Evolutionary conservation across 2,113 vertebrate species (phyloP).

Genomic region (Percopsis transmontana): DNA sequence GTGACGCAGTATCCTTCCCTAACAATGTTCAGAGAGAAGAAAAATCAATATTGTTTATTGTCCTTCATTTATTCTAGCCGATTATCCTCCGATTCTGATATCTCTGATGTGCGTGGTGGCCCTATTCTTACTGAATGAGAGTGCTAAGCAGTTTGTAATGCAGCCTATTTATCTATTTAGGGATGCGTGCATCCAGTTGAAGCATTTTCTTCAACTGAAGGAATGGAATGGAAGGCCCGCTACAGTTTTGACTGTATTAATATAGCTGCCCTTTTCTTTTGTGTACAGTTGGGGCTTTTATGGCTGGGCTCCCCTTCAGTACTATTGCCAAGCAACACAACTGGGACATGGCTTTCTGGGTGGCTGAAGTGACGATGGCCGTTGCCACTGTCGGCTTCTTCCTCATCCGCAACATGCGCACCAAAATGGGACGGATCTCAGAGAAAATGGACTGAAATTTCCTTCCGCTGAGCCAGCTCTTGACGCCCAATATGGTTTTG

Average conservation of each 20-base stretch:
- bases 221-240: too few species aligned
- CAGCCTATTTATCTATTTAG: background rate
- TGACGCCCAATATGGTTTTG: background rate
- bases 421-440: constrained; percentile 88
- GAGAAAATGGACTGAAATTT: constrained; percentile 87
- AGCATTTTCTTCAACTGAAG: too few species aligned
- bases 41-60: too few species aligned
- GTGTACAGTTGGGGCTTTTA: constrained; percentile 90
- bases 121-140: too few species aligned
- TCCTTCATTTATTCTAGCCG: too few species aligned
- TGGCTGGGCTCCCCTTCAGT: constrained; percentile 95
- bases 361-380: constrained; percentile 84
- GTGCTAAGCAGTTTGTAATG: too few species aligned
- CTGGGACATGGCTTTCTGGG: constrained; percentile 95
- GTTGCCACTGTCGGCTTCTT: constrained; percentile 85
- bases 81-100: too few species aligned
- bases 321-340: constrained; percentile 93
- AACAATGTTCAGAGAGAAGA: too few species aligned
- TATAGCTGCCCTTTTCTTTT: constrained; percentile 2
- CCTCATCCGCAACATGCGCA: constrained; percentile 90
- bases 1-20: too few species aligned
- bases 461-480: background rate
- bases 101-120: too few species aligned
- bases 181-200: background rate
- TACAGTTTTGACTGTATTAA: background rate